Base-by-base conservation (phyloP, 1,140 invertebrate species). In the Oncopeltus fasciatus region DNA sequence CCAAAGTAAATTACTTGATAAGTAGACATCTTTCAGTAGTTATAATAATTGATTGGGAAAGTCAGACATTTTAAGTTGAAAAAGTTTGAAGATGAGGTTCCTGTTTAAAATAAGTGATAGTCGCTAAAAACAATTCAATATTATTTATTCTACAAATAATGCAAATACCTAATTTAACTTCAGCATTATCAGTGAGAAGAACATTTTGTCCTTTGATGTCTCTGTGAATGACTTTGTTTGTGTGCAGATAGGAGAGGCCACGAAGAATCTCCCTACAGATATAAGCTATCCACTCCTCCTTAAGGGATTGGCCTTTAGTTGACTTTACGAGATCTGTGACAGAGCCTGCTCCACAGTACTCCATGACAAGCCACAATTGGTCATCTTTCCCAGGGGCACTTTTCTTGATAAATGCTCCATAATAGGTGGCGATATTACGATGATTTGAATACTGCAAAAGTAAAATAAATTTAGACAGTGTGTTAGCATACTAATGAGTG, bases 191-290 rank as follows among this genome's bases (percentile, higher is more conserved):
- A 65, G 97, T 99, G 21, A 99, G 81, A 28, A 99, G 78, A 58
- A 99, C 97, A 81, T 99, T 99, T 76, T 99, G 97, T 46, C 97
- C 97, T 77, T 99, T 99, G 68, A 99, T 99, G 76, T 99, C 97
- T 73, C 97, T 83, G 76, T 99, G 97, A 70, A 99, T 99, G 53
- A 99, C 94, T 83, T 97, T 98, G 75, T 97, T 98, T 68, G 87
- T 86, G 77, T 99, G 97, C 67, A 99, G 83, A 81, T 99, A 97
- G 72, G 89, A 91, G 44, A 99, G 81, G 69, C 95, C 96, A 72
- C 95, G 82, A 57, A 97, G 78, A 67, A 98, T 98, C 78, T 99
- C 97, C 66, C 95, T 81, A 73, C 93, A 98, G 68, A 99, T 95
- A 74, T 99, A 99, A 46, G 97, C 95, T 72, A 99, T 99, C 95